These are phyloP conservation scores for Macquaria ambigua DNA, from an alignment of 2,113 vertebrate species.

Conservation along the genomic window DNA sequence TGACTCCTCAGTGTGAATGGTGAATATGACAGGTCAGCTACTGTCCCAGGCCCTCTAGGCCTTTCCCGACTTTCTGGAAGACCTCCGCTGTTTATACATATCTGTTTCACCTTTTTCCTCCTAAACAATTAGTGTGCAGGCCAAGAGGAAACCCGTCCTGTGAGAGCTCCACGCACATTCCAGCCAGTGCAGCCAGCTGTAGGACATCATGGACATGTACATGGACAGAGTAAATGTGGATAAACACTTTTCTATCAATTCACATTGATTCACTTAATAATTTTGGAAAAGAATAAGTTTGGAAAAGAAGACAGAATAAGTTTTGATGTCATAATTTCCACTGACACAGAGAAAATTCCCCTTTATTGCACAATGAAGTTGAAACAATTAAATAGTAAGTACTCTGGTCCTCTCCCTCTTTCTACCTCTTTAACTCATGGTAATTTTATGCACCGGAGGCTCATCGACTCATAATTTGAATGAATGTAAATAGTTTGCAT, in stretches of 20 bases:
- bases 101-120: slow-evolving; percentile 83
- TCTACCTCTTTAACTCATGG: slow-evolving; percentile 87
- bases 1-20: slow-evolving; percentile 60
- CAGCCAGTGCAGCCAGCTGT: slow-evolving; percentile 37
- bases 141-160: slow-evolving; percentile 76
- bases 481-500: slow-evolving; percentile 91
- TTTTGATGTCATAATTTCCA: slow-evolving; percentile 35
- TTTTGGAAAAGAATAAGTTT: background rate
- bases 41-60: slow-evolving; percentile 69
- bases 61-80: slow-evolving; percentile 49
- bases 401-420: slow-evolving; percentile 84
- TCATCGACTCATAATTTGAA: slow-evolving; percentile 92
- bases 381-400: slow-evolving; percentile 90
- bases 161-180: slow-evolving; percentile 49
- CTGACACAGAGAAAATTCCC: slow-evolving; percentile 25
- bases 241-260: slow-evolving; percentile 9
- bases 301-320: slow-evolving; percentile 1
- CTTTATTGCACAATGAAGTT: slow-evolving; percentile 81
- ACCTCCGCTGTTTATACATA: slow-evolving; percentile 74
- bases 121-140: slow-evolving; percentile 71
- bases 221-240: slow-evolving; percentile 14
- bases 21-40: slow-evolving; percentile 70
- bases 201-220: slow-evolving; percentile 14
- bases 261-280: slow-evolving; percentile 5
- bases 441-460: slow-evolving; percentile 91